A percentile compares a stretch with the other conserved stretches of the same genome.
phyloP scores from a whole-genome alignment of 2,113 vertebrate genomes.

The Aphelocoma coerulescens region DNA sequence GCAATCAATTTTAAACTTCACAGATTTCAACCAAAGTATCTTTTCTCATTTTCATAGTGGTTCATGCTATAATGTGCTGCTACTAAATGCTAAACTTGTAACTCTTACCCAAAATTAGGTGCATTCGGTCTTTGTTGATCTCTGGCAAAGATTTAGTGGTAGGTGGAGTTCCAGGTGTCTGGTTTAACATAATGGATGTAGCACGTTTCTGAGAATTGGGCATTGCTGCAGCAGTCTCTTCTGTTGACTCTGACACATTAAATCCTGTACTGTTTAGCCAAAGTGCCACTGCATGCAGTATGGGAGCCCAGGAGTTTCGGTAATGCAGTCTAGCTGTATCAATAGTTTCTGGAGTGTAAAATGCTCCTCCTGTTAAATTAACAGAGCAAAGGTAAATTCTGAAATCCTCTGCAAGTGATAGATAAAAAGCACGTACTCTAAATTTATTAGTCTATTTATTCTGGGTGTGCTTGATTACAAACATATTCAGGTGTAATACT shows the following conservation, averaged over 20 bases:
- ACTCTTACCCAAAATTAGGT: conserved; percentile 90
- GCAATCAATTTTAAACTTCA: not conserved
- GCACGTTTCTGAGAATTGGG: conserved; percentile 70
- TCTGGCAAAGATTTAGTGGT: conserved; percentile 80
- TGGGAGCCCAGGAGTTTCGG: conserved; percentile 92
- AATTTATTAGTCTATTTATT: not conserved
- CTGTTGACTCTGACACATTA: conserved; percentile 70
- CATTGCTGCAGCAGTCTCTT: conserved; percentile 64
- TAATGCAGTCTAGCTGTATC: conserved; percentile 95
- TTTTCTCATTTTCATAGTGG: not conserved
- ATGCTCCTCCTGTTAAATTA: conserved; percentile 85
- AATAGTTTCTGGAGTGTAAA: conserved; percentile 98
- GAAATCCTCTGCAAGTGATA: not conserved
- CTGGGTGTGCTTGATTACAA: not conserved
- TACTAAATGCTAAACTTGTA: not conserved
- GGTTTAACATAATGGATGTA: conserved; percentile 64
- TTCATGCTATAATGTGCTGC: not conserved
- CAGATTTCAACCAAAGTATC: not conserved
- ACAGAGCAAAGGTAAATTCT: not conserved
- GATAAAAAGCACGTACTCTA: not conserved
- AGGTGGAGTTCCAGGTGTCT: conserved; percentile 67
- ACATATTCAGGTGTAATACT: not conserved
- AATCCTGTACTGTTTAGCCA: conserved; percentile 95
- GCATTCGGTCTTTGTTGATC: conserved; percentile 91
- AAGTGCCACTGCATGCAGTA: conserved; percentile 91